A percentile compares a stretch with the other conserved stretches of the same genome.
Evolutionary conservation across 2,888 invertebrate species (phyloP).

Genomic region (Neria commutata): DNA sequence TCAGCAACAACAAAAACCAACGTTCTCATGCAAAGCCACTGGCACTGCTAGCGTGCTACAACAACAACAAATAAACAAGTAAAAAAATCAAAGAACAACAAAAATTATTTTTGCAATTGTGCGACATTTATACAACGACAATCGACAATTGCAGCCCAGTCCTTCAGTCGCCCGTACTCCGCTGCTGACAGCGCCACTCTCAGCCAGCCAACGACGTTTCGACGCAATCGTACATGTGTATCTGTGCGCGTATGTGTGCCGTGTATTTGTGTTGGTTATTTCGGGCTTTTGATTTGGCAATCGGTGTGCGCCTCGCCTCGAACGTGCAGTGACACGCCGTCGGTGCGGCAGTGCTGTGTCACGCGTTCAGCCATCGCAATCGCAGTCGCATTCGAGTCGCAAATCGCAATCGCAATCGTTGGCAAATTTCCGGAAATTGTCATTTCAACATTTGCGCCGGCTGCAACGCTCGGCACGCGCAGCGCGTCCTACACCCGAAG

Average conservation of each 20-base stretch:
- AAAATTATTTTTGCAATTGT: slow-evolving; percentile 23
- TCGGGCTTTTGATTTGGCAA: slow-evolving; percentile 40
- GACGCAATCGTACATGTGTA: slow-evolving; percentile 22
- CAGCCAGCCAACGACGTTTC: slow-evolving; percentile 21
- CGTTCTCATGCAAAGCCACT: too few species aligned
- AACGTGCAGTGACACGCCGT: slow-evolving; percentile 57
- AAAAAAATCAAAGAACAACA: neutral
- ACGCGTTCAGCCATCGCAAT: slow-evolving; percentile 28
- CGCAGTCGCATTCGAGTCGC: slow-evolving; percentile 27
- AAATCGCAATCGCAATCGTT: slow-evolving; percentile 24
- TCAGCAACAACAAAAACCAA: slow-evolving; percentile 3
- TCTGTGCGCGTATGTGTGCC: slow-evolving; percentile 33
- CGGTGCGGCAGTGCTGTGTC: slow-evolving; percentile 44
- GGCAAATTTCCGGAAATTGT: too few species aligned
- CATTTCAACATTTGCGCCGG: too few species aligned
- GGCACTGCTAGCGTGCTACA: too few species aligned
- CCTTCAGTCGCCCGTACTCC: slow-evolving; percentile 15
- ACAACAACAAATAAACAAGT: neutral
- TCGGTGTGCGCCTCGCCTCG: slow-evolving; percentile 30
- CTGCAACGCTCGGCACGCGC: too few species aligned
- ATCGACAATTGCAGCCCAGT: slow-evolving; percentile 10
- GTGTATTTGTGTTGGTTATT: slow-evolving; percentile 49
- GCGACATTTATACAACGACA: slow-evolving; percentile 23
- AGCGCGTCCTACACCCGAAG: too few species aligned
- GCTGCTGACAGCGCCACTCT: slow-evolving; percentile 11